Percentiles rank a stretch among this genome's conserved stretches.
Conservation (phyloP, 1,140 invertebrate genomes). For the Pectinophora gossypiella region DNA sequence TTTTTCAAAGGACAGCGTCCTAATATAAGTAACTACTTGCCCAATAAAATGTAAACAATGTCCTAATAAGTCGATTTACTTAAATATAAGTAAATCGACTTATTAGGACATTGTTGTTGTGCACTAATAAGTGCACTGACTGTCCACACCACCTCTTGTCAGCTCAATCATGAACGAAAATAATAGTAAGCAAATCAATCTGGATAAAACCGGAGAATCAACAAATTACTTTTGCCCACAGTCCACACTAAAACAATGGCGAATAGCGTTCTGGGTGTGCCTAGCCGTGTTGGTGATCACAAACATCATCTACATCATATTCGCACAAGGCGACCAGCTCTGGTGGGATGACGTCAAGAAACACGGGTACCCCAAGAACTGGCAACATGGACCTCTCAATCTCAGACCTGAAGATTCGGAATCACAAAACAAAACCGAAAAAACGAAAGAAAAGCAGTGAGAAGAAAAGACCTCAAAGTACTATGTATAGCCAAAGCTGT, state of each 20-base stretch:
- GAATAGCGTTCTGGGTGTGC: slow-evolving; percentile 88
- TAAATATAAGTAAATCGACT: no score
- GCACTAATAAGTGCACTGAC: no score
- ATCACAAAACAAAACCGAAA: slow-evolving; percentile 26
- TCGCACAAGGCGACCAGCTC: slow-evolving; percentile 82
- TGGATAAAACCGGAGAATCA: no score
- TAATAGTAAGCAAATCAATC: no score
- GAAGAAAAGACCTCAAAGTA: neutral
- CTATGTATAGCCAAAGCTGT: neutral
- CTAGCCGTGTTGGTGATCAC: slow-evolving; percentile 82
- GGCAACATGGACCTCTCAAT: slow-evolving; percentile 56
- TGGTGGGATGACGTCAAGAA: slow-evolving; percentile 79
- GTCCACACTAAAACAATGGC: slow-evolving; percentile 85
- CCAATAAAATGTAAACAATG: no score
- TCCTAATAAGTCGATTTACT: no score
- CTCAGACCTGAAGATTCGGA: slow-evolving; percentile 36
- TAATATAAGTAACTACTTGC: no score
- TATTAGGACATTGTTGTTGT: no score
- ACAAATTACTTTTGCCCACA: no score
- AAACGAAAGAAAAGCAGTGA: slow-evolving; percentile 30
- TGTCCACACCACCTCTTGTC: no score
- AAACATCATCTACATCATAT: slow-evolving; percentile 82
- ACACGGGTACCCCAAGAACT: slow-evolving; percentile 50
- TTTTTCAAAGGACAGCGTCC: no score
- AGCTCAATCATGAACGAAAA: no score